Evolutionary conservation across 2,797 vertebrate genomes (phyloP).

Genomic region (Pangasius mekongensis): DNA sequence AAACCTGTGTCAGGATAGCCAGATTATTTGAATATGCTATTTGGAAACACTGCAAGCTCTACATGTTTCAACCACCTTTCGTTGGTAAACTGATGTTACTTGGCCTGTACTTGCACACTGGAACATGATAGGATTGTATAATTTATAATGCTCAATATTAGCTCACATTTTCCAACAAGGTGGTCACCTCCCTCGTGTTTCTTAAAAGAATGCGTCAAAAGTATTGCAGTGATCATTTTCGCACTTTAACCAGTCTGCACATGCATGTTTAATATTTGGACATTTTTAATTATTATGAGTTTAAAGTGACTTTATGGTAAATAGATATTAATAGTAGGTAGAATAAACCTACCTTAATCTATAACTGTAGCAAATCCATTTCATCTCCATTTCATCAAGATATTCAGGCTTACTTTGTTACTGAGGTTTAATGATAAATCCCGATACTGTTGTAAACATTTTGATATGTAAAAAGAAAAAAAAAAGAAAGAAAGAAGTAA

Average conservation of each 20-base stretch:
- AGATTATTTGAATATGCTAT: background rate
- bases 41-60: background rate
- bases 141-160: conserved; percentile 2
- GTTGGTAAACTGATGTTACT: background rate
- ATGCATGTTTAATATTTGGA: conserved; percentile 4
- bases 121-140: conserved; percentile 15
- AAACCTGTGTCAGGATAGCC: background rate
- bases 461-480: background rate
- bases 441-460: background rate
- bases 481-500: background rate
- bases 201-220: background rate
- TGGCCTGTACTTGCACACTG: background rate
- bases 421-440: background rate
- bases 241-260: background rate
- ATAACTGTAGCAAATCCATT: background rate
- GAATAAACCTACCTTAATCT: background rate
- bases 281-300: background rate
- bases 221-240: background rate
- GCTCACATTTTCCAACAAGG: background rate
- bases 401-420: background rate
- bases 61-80: background rate
- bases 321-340: background rate
- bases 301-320: background rate
- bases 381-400: no score
- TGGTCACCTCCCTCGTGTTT: background rate